Conservation (phyloP, 1,140 invertebrate species). For the Phortica variegata region DNA sequence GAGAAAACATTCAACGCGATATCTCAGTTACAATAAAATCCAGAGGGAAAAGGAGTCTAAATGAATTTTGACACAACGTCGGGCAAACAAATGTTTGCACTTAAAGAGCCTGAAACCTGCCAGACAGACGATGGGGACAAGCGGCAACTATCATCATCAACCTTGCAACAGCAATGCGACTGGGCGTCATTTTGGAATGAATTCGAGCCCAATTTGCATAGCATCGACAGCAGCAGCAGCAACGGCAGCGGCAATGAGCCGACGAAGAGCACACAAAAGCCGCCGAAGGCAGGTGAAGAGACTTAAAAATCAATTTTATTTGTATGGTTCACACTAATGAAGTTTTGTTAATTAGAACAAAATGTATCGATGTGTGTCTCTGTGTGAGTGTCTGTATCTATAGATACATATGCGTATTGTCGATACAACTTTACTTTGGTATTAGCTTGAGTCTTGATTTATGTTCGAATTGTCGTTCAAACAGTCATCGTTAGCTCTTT, state of each 20-base stretch:
- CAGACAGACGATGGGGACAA: background rate
- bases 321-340: conserved; percentile 11
- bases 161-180: conserved; percentile 11
- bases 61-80: conserved; percentile 33
- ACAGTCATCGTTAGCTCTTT: too few species aligned
- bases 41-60: conserved; percentile 23
- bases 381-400: background rate
- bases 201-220: background rate
- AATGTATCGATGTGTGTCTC: conserved; percentile 1
- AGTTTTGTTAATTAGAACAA: conserved; percentile 14
- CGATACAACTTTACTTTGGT: background rate
- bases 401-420: background rate
- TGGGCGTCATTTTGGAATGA: background rate
- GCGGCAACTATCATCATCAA: background rate
- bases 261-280: background rate
- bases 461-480: background rate
- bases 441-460: background rate
- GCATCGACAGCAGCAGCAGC: background rate
- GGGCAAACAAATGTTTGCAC: conserved; percentile 31
- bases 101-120: conserved; percentile 18
- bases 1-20: conserved; percentile 24
- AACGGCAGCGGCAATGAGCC: background rate
- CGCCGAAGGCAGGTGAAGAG: background rate
- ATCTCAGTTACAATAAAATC: conserved; percentile 26
- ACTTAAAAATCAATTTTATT: background rate